Conservation (phyloP, 1,140 invertebrate species). For the Anastrepha obliqua region DNA sequence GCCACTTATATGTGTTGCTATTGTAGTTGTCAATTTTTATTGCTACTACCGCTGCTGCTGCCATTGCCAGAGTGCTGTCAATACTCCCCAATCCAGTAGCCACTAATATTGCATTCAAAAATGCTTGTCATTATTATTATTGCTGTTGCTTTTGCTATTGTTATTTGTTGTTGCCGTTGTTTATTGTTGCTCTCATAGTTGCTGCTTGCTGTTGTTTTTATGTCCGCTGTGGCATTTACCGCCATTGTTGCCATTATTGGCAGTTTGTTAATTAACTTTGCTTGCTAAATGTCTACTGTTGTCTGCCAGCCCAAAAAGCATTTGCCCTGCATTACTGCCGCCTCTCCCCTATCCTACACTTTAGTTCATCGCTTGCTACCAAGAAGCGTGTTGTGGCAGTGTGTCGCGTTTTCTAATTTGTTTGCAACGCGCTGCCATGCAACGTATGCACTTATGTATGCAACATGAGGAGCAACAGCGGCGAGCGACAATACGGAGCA, state of each 20-base stretch:
- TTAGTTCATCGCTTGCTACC: neutral
- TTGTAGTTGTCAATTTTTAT: neutral
- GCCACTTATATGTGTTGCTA: neutral
- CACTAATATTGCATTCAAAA: constrained; percentile 36
- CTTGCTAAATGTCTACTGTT: constrained; percentile 54
- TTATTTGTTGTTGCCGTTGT: neutral
- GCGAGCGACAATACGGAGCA: neutral
- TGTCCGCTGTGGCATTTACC: constrained; percentile 1
- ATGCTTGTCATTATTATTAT: constrained; percentile 38
- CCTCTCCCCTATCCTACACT: neutral
- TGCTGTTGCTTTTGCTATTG: neutral
- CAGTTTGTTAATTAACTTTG: constrained; percentile 73
- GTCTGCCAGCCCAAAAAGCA: constrained; percentile 35
- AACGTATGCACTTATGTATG: neutral
- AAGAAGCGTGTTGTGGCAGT: constrained; percentile 7
- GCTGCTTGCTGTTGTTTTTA: neutral
- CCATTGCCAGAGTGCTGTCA: neutral
- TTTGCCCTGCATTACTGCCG: neutral
- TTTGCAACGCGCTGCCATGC: constrained; percentile 19
- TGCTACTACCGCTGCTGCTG: constrained; percentile 23
- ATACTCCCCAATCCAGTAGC: constrained; percentile 30
- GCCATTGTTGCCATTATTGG: constrained; percentile 66
- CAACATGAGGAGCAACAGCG: neutral
- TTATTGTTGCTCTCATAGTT: neutral
- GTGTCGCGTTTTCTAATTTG: constrained; percentile 42